phyloP scores from a whole-genome alignment of 2,797 vertebrate species.

The Cyclopterus lumpus region DNA sequence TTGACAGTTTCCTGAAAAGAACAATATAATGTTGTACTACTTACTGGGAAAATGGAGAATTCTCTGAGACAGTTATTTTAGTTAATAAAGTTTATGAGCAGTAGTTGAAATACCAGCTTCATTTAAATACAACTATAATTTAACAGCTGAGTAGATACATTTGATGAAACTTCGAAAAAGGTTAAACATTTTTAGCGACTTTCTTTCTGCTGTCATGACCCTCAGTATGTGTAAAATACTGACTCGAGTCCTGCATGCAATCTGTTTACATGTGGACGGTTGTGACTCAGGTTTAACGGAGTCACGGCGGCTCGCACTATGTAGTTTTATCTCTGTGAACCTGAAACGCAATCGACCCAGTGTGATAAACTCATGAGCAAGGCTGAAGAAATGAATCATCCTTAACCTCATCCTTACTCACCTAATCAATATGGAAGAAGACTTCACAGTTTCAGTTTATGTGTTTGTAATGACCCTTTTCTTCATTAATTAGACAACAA shows the following conservation, averaged over 20 bases:
- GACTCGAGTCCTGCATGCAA: neutral
- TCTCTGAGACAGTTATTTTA: neutral
- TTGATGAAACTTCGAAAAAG: neutral
- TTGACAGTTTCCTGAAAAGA: constrained; percentile 7
- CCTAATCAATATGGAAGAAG: constrained; percentile 51
- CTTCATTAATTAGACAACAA: constrained; percentile 59
- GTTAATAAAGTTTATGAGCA: neutral
- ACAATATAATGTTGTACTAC: neutral
- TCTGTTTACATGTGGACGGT: constrained; percentile 1
- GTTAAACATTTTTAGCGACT: neutral
- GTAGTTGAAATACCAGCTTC: neutral
- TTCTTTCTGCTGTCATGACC: neutral
- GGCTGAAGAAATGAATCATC: constrained; percentile 55
- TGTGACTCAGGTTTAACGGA: constrained; percentile 14
- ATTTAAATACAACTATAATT: constrained; percentile 8
- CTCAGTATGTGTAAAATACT: neutral
- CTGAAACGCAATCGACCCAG: constrained; percentile 31
- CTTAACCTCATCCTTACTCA: constrained; percentile 32
- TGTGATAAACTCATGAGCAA: constrained; percentile 24
- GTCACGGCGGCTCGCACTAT: constrained; percentile 7
- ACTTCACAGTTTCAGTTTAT: constrained; percentile 31
- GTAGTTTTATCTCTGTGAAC: constrained; percentile 30
- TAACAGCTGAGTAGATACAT: neutral
- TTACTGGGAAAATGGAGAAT: neutral
- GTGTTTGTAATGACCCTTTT: constrained; percentile 48